Base-by-base conservation (phyloP, 2,797 vertebrate species). In the Sebastes nivosus region DNA sequence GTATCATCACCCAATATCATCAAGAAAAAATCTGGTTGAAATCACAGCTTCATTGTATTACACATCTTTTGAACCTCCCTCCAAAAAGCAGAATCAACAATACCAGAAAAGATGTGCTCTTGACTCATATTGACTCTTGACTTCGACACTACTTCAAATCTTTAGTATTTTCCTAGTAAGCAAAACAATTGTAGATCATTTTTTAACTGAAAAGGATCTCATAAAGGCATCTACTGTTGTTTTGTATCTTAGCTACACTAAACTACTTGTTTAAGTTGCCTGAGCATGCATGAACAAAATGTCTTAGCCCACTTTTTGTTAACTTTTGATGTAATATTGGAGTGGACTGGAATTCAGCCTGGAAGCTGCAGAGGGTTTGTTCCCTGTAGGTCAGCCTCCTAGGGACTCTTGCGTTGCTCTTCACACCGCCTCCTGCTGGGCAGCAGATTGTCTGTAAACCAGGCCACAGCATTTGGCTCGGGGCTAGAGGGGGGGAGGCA, bases 371-470 rank as follows among this genome's bases (percentile, higher is more conserved):
- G 46, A 68, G 75, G 63, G 46, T 72, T 80, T 52, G 67, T 59
- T 83, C 59, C 67, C 59, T 16, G 5, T 32, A 55, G 63, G 71
- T 79, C 76, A 64, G 60, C 16, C 70, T 82, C 50, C 50, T 11
- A 8, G 71, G 73, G 79, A 85, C 73, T 67, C 20, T 25, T 22
- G n/a, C 46, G 22, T 22, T 1, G 5, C 63, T 73, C 76, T 27
- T 77, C 76, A 68, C 20, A 70, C 50, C 0, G 29, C 50, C 60
- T 79, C 81, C 72, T 58, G 81, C 79, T 54, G 77, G 72, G 80
- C 22, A 32, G 63, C 79, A 88, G 81, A 83, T 75, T 85, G 87
- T 75, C 63, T 86, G 60, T 70, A 74, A 92, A 92, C 65, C 81
- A 87, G 84, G 88, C 68, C 85, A 79, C 70, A 20, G 78, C 20